Percentiles rank a stretch among this genome's conserved stretches.
Conservation (phyloP, 2,797 vertebrate genomes). For the Platalea minor region DNA sequence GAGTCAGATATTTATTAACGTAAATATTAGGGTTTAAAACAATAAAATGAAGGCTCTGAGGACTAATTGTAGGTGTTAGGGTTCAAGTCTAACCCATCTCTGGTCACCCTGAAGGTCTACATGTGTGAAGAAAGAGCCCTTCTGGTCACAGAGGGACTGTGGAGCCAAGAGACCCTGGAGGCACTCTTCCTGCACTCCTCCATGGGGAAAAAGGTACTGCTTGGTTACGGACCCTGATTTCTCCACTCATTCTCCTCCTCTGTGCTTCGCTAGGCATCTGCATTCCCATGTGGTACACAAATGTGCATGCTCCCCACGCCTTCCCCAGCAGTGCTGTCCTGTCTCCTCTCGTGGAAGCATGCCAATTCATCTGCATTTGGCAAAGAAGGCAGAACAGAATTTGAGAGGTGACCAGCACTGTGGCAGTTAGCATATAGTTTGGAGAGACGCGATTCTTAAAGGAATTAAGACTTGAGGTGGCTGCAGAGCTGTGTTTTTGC, state of each 20-base stretch:
- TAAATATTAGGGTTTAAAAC: background rate
- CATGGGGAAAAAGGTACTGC: background rate
- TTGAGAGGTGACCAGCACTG: background rate
- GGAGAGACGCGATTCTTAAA: background rate
- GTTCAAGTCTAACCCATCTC: background rate
- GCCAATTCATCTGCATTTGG: background rate
- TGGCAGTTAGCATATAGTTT: background rate
- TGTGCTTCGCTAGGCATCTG: background rate
- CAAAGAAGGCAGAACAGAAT: background rate
- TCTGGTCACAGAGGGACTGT: background rate
- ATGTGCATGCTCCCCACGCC: slow-evolving; percentile 10
- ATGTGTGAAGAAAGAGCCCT: background rate
- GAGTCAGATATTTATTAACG: background rate
- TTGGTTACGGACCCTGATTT: background rate
- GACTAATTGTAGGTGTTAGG: background rate
- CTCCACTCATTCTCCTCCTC: background rate
- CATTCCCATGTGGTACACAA: slow-evolving; percentile 53
- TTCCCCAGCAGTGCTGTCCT: slow-evolving; percentile 1
- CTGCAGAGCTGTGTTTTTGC: background rate
- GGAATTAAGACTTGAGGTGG: background rate
- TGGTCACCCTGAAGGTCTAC: background rate
- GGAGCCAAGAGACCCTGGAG: background rate
- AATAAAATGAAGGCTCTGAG: background rate
- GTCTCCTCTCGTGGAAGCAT: background rate
- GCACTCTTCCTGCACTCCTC: background rate